Conservation (phyloP, 92 coral and sea anemone genomes). For the Siderastrea radians region DNA sequence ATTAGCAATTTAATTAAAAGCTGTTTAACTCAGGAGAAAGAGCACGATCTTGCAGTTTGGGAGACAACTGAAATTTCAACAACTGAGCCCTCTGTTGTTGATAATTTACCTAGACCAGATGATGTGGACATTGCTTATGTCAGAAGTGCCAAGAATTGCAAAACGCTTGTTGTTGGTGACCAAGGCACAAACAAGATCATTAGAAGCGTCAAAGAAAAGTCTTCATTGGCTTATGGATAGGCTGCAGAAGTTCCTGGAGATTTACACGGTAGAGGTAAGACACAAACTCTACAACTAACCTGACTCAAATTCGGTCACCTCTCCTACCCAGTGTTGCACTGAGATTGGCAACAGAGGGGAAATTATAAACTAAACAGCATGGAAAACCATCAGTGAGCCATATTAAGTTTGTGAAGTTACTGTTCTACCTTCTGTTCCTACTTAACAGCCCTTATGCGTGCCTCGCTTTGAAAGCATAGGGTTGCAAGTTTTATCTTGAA, state of each 20-base stretch:
- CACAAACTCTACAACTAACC: background rate
- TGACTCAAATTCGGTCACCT: background rate
- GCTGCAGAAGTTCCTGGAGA: constrained; percentile 74
- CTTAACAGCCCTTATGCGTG: too few relatives aligned
- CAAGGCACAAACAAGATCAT: background rate
- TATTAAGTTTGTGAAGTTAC: too few relatives aligned
- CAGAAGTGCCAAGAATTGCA: background rate
- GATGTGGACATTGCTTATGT: background rate
- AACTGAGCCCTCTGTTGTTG: background rate
- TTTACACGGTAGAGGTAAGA: constrained; percentile 59
- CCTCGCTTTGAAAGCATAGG: too few relatives aligned
- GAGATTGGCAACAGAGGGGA: background rate
- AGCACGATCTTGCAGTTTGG: background rate
- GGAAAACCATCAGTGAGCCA: too few relatives aligned
- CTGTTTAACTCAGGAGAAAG: constrained; percentile 3
- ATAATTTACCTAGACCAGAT: background rate
- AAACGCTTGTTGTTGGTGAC: background rate
- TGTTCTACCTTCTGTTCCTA: too few relatives aligned
- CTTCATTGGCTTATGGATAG: constrained; percentile 56
- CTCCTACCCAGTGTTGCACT: background rate
- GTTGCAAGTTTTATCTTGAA: too few relatives aligned
- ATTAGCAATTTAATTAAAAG: constrained; percentile 9
- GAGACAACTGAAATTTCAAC: background rate
- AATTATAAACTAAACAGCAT: background rate
- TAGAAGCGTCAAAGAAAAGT: constrained; percentile 40